Conservation (phyloP, 2,113 vertebrate genomes). For the Chascanopsetta lugubris region DNA sequence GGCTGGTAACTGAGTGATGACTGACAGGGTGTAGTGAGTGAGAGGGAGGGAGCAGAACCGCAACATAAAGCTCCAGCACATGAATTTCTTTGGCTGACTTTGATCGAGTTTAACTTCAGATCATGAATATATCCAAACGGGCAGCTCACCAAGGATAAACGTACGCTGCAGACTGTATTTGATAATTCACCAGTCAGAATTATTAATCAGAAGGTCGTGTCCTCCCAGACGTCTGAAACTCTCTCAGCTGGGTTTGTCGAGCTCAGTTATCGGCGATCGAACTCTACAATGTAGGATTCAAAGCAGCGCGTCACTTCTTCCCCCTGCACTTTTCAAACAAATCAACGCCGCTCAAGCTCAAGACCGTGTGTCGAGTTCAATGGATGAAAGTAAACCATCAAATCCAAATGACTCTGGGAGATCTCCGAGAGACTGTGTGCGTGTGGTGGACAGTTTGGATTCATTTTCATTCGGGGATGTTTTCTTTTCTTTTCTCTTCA, state of each 20-base stretch:
- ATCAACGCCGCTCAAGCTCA: conserved; percentile 29
- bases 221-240: conserved; percentile 11
- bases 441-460: neutral
- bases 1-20: too few species aligned
- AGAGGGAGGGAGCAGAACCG: too few species aligned
- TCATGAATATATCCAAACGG: conserved; percentile 35
- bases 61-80: conserved; percentile 20
- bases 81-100: conserved; percentile 16
- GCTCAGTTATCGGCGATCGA: neutral
- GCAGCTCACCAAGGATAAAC: conserved; percentile 20
- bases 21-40: too few species aligned
- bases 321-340: neutral
- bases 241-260: neutral
- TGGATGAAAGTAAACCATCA: conserved; percentile 30
- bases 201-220: conserved; percentile 14
- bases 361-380: conserved; percentile 25
- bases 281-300: conserved; percentile 12
- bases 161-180: conserved; percentile 2
- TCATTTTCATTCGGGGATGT: conserved; percentile 21
- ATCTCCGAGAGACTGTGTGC: conserved; percentile 1
- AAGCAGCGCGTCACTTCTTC: conserved; percentile 10
- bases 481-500: conserved; percentile 22
- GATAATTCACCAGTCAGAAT: conserved; percentile 8
- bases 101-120: conserved; percentile 44
- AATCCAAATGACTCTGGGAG: conserved; percentile 32